Conservation (phyloP, 1,140 invertebrate genomes). For the Chionoecetes opilio region DNA sequence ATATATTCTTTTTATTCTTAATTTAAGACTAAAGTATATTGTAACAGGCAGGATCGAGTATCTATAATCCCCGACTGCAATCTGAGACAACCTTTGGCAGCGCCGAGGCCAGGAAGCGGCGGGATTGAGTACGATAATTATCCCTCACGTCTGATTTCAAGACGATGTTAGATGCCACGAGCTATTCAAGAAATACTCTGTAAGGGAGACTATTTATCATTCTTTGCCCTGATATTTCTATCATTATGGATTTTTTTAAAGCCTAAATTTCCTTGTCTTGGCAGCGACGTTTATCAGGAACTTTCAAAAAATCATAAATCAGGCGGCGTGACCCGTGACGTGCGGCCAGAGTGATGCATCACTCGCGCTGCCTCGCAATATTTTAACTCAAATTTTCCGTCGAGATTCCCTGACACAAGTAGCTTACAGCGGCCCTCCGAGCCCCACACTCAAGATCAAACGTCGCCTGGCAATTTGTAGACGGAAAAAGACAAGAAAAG, state of each 20-base stretch:
- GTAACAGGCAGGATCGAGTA: too few relatives aligned
- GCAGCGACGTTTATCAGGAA: constrained; percentile 3
- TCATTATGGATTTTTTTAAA: constrained; percentile 13
- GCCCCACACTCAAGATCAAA: constrained; percentile 58
- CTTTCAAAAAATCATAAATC: constrained; percentile 65
- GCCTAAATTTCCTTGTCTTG: background rate
- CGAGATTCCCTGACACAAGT: constrained; percentile 60
- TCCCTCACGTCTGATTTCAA: background rate
- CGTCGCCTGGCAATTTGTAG: constrained; percentile 47
- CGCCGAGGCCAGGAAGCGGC: background rate
- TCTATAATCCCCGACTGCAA: background rate
- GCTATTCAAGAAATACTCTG: background rate
- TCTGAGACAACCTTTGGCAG: constrained; percentile 38
- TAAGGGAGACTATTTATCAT: background rate
- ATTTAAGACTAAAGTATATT: too few relatives aligned
- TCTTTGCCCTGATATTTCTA: background rate
- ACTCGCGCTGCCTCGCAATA: background rate
- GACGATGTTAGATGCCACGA: background rate
- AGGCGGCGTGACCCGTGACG: constrained; percentile 33
- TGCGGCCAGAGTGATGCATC: constrained; percentile 53
- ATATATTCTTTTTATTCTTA: background rate
- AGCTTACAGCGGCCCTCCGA: constrained; percentile 51
- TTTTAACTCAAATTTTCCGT: constrained; percentile 62
- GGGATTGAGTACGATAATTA: constrained; percentile 52
- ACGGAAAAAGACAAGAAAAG: background rate